Percentiles rank a stretch among this genome's conserved stretches.
phyloP scores from a whole-genome alignment of 2,113 vertebrate species.

The Petroica traversi region DNA sequence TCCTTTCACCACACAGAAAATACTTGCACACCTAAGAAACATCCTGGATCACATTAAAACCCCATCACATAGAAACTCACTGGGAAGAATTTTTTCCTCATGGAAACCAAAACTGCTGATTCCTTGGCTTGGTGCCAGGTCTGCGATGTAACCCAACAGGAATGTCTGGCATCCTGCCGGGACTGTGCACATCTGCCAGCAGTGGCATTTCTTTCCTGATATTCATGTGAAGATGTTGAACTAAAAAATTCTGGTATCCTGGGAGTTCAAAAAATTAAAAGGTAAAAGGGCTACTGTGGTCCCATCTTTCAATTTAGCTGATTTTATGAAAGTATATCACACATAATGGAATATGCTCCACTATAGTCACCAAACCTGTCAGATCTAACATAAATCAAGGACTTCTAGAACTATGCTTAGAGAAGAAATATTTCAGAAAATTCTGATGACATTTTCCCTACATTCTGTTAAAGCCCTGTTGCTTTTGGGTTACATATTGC shows the following conservation, averaged over 20 bases:
- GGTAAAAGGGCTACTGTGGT: background rate
- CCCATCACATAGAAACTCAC: background rate
- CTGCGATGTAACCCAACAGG: background rate
- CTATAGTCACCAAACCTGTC: background rate
- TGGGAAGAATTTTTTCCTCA: background rate
- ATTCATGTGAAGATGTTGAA: background rate
- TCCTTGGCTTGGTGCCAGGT: background rate
- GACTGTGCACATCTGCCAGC: background rate
- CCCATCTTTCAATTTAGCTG: background rate
- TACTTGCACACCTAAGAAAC: background rate
- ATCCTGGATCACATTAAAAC: constrained; percentile 1
- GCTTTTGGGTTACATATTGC: background rate
- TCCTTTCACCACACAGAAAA: background rate
- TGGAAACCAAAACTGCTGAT: background rate
- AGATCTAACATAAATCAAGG: background rate
- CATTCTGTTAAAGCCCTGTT: background rate
- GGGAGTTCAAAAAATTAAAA: background rate
- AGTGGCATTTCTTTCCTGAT: background rate
- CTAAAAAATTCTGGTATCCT: background rate
- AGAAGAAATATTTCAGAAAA: background rate
- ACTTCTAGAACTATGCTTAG: background rate
- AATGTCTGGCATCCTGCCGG: background rate
- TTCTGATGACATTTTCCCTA: background rate
- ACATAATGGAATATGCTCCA: background rate
- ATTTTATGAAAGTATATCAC: background rate